Evolutionary conservation across 2,797 vertebrate genomes (phyloP).

Genomic region (Prunella strophiata): DNA sequence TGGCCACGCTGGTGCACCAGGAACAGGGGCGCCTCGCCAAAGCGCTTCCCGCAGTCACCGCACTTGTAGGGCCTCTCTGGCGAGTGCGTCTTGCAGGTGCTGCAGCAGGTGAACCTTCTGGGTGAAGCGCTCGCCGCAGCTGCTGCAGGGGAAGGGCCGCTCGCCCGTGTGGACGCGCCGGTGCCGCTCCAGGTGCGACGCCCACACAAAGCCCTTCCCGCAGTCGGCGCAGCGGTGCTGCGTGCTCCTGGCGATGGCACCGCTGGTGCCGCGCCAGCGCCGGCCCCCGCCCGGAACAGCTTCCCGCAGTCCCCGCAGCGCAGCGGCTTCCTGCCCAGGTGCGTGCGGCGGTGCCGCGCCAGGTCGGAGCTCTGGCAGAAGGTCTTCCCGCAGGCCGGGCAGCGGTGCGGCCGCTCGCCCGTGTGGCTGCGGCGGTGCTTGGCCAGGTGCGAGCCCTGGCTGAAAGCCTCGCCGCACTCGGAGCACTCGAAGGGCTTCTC

Average conservation of each 20-base stretch:
- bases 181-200: slow-evolving; percentile 48
- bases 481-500: slow-evolving; percentile 43
- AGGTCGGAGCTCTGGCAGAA: slow-evolving; percentile 47
- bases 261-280: not conserved
- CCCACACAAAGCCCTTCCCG: slow-evolving; percentile 56
- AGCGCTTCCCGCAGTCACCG: not conserved
- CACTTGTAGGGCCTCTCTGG: slow-evolving; percentile 27
- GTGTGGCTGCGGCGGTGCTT: slow-evolving; percentile 63
- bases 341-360: slow-evolving; percentile 29
- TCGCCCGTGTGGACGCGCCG: slow-evolving; percentile 65
- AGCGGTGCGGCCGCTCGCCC: slow-evolving; percentile 35
- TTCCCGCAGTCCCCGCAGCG: slow-evolving; percentile 29
- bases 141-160: slow-evolving; percentile 54
- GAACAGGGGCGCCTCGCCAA: not conserved
- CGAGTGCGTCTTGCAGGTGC: slow-evolving; percentile 56
- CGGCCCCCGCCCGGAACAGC: not conserved
- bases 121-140: slow-evolving; percentile 63
- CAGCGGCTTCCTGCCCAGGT: not conserved
- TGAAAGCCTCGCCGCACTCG: slow-evolving; percentile 47
- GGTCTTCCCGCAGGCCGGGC: slow-evolving; percentile 27
- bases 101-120: slow-evolving; percentile 65
- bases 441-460: slow-evolving; percentile 46
- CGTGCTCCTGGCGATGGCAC: not conserved
- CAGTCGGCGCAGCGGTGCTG: slow-evolving; percentile 49
- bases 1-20: slow-evolving; percentile 10